A percentile compares a stretch with the other conserved stretches of the same genome.
phyloP scores from a whole-genome alignment of 2,113 vertebrate species.

The Phaetusa simplex region DNA sequence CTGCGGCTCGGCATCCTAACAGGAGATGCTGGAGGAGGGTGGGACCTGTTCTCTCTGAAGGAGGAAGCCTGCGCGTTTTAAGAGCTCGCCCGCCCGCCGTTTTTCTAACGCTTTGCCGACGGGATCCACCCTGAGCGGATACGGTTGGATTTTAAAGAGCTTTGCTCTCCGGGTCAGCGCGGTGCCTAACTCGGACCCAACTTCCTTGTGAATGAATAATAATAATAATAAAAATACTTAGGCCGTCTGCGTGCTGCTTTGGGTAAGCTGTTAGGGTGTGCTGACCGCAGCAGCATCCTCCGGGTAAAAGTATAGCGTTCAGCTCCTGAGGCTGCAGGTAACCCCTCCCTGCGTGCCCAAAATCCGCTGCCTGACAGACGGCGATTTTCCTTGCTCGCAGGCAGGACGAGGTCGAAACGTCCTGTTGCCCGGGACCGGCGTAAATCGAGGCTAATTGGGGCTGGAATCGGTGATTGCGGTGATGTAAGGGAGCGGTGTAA shows the following conservation, averaged over 20 bases:
- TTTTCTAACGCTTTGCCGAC: neutral
- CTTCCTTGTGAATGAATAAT: neutral
- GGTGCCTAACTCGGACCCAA: neutral
- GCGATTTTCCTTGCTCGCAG: neutral
- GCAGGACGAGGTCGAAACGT: neutral
- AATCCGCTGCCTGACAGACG: neutral
- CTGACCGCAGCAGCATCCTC: slow-evolving; percentile 8
- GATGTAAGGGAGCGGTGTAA: neutral
- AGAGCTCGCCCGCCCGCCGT: neutral
- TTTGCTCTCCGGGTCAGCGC: neutral
- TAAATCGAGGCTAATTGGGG: neutral
- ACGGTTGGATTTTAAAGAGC: neutral
- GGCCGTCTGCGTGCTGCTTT: neutral
- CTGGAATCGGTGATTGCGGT: neutral
- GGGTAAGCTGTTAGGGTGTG: neutral
- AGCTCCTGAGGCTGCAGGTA: neutral
- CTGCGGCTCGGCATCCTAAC: neutral
- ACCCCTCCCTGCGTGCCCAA: neutral
- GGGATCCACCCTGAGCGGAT: neutral
- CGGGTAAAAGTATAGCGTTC: neutral
- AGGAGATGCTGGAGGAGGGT: neutral
- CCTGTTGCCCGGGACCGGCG: neutral
- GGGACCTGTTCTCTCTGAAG: neutral
- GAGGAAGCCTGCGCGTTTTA: neutral
- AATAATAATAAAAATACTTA: neutral